Conservation (phyloP, 1,140 invertebrate genomes). For the Melanaphis sacchari region DNA sequence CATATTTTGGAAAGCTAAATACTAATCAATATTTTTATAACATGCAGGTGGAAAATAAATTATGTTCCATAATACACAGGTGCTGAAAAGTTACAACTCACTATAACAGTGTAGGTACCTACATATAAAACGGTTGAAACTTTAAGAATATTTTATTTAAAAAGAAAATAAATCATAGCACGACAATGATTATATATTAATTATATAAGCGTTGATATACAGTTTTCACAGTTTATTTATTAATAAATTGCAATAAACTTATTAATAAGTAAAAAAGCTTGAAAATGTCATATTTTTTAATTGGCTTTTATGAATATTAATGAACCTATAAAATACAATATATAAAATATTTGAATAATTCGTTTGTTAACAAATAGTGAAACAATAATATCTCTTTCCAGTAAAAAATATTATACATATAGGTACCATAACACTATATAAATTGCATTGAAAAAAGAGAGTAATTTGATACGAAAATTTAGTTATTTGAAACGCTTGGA, state of each 20-base stretch:
- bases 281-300: too few species aligned
- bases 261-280: not conserved
- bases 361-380: not conserved
- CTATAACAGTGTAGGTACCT: too few species aligned
- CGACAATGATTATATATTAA: not conserved
- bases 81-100: not conserved
- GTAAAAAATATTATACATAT: not conserved
- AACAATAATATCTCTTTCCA: not conserved
- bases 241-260: too few species aligned
- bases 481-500: not conserved
- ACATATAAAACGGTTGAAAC: not conserved
- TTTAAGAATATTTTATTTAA: not conserved
- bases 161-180: not conserved
- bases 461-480: conserved; percentile 15
- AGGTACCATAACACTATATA: not conserved
- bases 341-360: not conserved
- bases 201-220: too few species aligned
- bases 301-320: not conserved
- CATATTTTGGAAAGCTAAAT: not conserved
- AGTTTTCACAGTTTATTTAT: not conserved
- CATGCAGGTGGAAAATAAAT: not conserved
- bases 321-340: not conserved
- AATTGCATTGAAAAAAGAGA: not conserved
- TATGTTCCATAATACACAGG: not conserved
- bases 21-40: not conserved